Percentiles rank a stretch among this genome's conserved stretches.
Evolutionary conservation across 2,797 vertebrate genomes (phyloP).

Genomic region (Halcyon chelicuti): DNA sequence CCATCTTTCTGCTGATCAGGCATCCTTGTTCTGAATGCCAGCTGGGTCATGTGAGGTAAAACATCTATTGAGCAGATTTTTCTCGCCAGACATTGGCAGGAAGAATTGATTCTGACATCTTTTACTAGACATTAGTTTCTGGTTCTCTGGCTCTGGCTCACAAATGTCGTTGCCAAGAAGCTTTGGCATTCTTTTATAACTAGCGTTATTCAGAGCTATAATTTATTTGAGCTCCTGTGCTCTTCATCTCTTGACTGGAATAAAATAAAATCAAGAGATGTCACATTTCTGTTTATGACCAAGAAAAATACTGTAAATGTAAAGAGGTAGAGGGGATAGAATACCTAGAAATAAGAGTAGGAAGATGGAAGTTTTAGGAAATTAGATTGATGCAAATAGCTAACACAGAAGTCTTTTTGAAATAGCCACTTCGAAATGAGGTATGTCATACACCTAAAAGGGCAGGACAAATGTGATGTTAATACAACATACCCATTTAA

Average conservation of each 20-base stretch:
- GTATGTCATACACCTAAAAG: background rate
- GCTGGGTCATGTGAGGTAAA: slow-evolving; percentile 57
- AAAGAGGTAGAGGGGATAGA: background rate
- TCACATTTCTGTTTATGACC: background rate
- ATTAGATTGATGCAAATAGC: background rate
- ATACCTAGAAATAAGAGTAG: background rate
- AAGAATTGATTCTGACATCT: slow-evolving; percentile 58
- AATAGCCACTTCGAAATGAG: slow-evolving; percentile 14
- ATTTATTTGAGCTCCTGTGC: slow-evolving; percentile 63
- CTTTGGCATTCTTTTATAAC: slow-evolving; percentile 52
- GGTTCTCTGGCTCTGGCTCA: slow-evolving; percentile 38
- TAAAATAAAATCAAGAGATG: slow-evolving; percentile 40
- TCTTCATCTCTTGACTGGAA: slow-evolving; percentile 43
- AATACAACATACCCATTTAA: background rate
- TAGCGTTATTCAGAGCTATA: slow-evolving; percentile 43
- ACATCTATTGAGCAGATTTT: slow-evolving; percentile 16
- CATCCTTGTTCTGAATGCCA: background rate
- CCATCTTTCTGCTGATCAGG: background rate
- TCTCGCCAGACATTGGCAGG: slow-evolving; percentile 31
- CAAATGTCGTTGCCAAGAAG: background rate
- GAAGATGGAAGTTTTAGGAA: background rate
- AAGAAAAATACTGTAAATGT: slow-evolving; percentile 2
- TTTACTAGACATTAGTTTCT: slow-evolving; percentile 69
- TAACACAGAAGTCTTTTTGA: background rate
- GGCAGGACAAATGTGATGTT: background rate